These are phyloP conservation scores for Hemicrepidius hirtus DNA, from an alignment of 2,888 invertebrate species.

Conservation along the genomic window DNA sequence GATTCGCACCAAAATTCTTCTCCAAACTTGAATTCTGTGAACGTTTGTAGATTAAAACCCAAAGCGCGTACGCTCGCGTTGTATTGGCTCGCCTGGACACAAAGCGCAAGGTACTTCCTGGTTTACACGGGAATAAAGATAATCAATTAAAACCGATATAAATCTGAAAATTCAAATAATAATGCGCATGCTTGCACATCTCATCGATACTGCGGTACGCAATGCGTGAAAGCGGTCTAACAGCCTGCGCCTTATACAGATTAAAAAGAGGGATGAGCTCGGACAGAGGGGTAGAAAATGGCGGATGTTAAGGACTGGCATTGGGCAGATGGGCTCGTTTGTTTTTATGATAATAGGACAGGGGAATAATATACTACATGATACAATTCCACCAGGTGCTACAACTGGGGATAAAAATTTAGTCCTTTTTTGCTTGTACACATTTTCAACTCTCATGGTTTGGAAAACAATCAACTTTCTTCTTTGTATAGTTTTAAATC, in stretches of 20 bases:
- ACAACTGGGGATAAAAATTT: constrained; percentile 17
- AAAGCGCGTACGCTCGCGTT: neutral
- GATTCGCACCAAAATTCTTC: constrained; percentile 36
- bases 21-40: constrained; percentile 21
- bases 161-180: constrained; percentile 58
- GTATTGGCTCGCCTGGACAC: constrained; percentile 16
- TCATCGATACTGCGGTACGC: constrained; percentile 65
- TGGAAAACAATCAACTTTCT: neutral
- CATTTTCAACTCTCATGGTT: no score
- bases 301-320: constrained; percentile 67
- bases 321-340: constrained; percentile 67
- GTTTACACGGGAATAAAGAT: constrained; percentile 44
- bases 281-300: constrained; percentile 67
- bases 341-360: constrained; percentile 66
- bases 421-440: neutral
- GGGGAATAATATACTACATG: constrained; percentile 40
- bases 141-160: constrained; percentile 54
- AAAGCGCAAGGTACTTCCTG: constrained; percentile 30
- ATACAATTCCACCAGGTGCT: constrained; percentile 55
- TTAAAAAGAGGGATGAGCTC: constrained; percentile 69
- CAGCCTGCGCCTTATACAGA: constrained; percentile 67
- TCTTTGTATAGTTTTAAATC: neutral
- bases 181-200: constrained; percentile 62
- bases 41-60: constrained; percentile 19
- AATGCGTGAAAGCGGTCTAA: constrained; percentile 63